Evolutionary conservation across 2,888 invertebrate genomes (phyloP).

Genomic region (Eupithecia inturbata): DNA sequence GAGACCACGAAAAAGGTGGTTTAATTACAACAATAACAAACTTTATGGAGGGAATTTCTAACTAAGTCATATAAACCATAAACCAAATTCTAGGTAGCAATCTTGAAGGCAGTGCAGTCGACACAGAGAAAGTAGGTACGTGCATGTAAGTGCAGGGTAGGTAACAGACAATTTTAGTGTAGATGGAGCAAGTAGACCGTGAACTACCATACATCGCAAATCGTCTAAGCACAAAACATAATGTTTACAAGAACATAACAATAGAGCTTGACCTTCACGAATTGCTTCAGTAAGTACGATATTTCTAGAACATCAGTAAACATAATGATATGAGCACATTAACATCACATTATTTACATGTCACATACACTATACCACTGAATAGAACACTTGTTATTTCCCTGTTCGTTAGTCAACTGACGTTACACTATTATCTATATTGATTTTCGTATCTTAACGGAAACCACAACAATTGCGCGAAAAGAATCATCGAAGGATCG

Average conservation of each 20-base stretch:
- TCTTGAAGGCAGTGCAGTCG: slow-evolving; percentile 45
- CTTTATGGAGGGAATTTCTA: slow-evolving; percentile 40
- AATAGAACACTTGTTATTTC: slow-evolving; percentile 45
- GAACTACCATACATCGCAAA: slow-evolving; percentile 52
- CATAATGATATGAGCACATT: slow-evolving; percentile 42
- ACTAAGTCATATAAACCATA: slow-evolving; percentile 48
- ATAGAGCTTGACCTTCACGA: slow-evolving; percentile 71
- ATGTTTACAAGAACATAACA: slow-evolving; percentile 51
- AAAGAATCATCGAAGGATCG: slow-evolving; percentile 42
- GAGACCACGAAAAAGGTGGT: slow-evolving; percentile 39
- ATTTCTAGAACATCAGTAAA: slow-evolving; percentile 56
- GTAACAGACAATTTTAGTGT: slow-evolving; percentile 62
- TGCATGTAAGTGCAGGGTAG: slow-evolving; percentile 59
- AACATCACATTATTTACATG: slow-evolving; percentile 47
- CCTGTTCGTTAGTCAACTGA: slow-evolving; percentile 39
- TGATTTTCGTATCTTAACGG: slow-evolving; percentile 43
- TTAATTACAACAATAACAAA: slow-evolving; percentile 32
- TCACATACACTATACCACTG: slow-evolving; percentile 29
- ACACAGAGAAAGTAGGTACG: slow-evolving; percentile 65
- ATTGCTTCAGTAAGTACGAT: slow-evolving; percentile 54
- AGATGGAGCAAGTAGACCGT: slow-evolving; percentile 65
- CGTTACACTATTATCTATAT: slow-evolving; percentile 30
- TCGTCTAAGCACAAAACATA: slow-evolving; percentile 37
- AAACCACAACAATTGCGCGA: slow-evolving; percentile 47
- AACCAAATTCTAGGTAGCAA: slow-evolving; percentile 50